A percentile compares a stretch with the other conserved stretches of the same genome.
These are phyloP conservation scores for Marcusenius ussheri DNA, from an alignment of 2,113 vertebrate genomes.

Conservation along the genomic window DNA sequence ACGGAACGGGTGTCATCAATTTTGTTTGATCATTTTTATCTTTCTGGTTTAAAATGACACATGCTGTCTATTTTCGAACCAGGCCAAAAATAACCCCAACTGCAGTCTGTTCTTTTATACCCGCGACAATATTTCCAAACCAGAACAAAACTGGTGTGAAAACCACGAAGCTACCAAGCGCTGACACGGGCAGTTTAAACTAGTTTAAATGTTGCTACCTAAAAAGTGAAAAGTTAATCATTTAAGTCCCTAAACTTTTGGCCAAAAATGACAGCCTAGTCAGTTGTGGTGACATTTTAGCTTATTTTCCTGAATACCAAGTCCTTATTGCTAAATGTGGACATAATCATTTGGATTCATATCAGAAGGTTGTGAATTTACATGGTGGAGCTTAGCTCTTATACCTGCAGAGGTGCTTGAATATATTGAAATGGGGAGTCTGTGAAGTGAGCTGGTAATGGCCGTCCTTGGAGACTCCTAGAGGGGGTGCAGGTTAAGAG, in stretches of 20 bases:
- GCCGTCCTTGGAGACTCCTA: background rate
- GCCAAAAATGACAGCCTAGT: background rate
- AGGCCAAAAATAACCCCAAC: background rate
- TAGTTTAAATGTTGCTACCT: background rate
- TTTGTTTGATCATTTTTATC: background rate
- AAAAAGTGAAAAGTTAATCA: background rate
- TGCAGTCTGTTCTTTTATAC: background rate
- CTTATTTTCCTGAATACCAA: background rate
- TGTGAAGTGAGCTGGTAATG: background rate
- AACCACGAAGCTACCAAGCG: background rate
- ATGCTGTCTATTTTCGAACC: background rate
- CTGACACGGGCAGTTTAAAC: background rate
- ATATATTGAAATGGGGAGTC: background rate
- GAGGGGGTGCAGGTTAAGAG: background rate
- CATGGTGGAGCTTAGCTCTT: background rate
- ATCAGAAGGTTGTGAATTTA: background rate
- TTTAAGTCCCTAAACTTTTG: background rate
- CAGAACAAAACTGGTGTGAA: background rate
- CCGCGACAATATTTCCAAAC: background rate
- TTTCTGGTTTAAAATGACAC: background rate
- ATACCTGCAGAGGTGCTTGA: background rate
- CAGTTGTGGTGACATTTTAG: background rate
- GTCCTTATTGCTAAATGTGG: background rate
- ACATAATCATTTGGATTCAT: background rate
- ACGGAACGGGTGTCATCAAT: background rate